phyloP scores from a whole-genome alignment of 2,113 vertebrate genomes.

The Hipposideros armiger region DNA sequence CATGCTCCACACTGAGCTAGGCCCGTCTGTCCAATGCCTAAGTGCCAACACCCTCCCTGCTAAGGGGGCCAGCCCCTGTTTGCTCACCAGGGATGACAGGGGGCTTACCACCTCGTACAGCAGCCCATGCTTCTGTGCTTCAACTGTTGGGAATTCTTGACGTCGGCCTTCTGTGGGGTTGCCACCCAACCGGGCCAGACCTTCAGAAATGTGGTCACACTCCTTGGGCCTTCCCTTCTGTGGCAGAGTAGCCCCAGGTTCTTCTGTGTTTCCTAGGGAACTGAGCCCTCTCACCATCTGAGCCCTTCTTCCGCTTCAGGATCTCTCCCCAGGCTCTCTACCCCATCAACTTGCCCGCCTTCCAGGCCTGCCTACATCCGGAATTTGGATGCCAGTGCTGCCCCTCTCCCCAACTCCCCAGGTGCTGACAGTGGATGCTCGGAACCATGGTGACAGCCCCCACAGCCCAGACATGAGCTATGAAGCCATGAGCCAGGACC shows the following conservation, averaged over 20 bases:
- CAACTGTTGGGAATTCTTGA: neutral
- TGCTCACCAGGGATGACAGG: neutral
- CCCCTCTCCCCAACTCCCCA: constrained; percentile 84
- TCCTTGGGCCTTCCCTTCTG: neutral
- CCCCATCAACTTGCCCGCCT: neutral
- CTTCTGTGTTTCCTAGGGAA: neutral
- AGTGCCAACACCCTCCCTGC: neutral
- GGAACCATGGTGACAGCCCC: constrained; percentile 96
- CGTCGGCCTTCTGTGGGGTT: neutral
- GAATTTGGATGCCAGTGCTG: neutral
- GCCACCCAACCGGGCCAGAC: neutral
- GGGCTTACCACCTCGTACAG: neutral
- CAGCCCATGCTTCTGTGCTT: neutral
- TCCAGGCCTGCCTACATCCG: neutral
- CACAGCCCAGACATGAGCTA: constrained; percentile 93
- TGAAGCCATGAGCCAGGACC: constrained; percentile 92
- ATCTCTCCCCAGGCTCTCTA: neutral
- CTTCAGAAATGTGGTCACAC: neutral
- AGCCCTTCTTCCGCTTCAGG: neutral
- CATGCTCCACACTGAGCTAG: neutral
- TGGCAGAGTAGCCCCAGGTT: neutral
- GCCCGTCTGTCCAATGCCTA: neutral
- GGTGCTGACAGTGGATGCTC: constrained; percentile 96
- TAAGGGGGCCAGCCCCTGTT: neutral
- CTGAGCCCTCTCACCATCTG: neutral